Conservation (phyloP, 2,888 invertebrate genomes). For the Drosophila affinis region DNA sequence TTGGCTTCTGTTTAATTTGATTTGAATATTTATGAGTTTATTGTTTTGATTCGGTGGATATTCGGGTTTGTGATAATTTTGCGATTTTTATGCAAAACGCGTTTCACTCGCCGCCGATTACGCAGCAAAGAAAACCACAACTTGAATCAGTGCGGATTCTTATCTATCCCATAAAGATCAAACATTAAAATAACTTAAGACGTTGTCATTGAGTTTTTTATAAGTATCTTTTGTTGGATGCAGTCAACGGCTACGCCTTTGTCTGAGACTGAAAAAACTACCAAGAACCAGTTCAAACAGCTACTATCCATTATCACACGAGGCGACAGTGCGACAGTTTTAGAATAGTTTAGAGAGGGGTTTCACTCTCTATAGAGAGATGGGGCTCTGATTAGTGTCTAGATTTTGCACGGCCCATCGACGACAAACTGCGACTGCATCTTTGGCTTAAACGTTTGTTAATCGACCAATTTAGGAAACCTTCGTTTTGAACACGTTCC, state of each 20-base stretch:
- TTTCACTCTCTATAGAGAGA: not conserved
- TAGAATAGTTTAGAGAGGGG: constrained; percentile 5
- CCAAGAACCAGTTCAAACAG: constrained; percentile 24
- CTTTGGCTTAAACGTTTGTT: constrained; percentile 1
- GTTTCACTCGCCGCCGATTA: constrained; percentile 34
- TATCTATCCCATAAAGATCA: constrained; percentile 11
- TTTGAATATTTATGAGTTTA: constrained; percentile 48
- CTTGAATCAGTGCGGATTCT: constrained; percentile 30
- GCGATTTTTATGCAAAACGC: constrained; percentile 47
- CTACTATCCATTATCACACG: not conserved
- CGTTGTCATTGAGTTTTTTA: not conserved
- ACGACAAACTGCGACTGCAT: not conserved
- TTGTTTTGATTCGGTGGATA: constrained; percentile 24
- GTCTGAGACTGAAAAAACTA: constrained; percentile 5
- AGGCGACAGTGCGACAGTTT: constrained; percentile 3
- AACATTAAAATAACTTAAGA: constrained; percentile 1
- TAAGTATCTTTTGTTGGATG: constrained; percentile 1
- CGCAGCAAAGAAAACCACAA: constrained; percentile 37
- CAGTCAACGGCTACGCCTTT: not conserved
- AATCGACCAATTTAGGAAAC: constrained; percentile 20
- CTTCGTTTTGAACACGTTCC: constrained; percentile 26
- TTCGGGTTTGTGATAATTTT: constrained; percentile 25
- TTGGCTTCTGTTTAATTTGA: constrained; percentile 43
- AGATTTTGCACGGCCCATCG: not conserved
- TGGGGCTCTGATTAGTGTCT: not conserved